These are phyloP conservation scores for Xestia xanthographa DNA, from an alignment of 2,888 invertebrate species.

Conservation along the genomic window DNA sequence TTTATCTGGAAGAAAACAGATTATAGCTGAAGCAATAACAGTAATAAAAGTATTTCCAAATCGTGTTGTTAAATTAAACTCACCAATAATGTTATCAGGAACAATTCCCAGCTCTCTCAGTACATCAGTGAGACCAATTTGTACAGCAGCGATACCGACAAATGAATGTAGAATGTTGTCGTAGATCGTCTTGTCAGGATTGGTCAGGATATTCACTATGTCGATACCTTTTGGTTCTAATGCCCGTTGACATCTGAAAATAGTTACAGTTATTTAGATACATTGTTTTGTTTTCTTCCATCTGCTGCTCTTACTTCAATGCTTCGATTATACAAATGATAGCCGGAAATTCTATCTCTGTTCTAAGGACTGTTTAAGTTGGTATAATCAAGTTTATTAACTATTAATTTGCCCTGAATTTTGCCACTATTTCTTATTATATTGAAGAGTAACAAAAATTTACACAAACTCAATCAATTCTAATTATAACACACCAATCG, in stretches of 20 bases:
- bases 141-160: slow-evolving; percentile 92
- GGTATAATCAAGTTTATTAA: no score
- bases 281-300: no score
- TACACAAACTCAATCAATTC: no score
- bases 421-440: no score
- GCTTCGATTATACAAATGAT: no score
- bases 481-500: no score
- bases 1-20: not conserved
- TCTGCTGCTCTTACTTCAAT: no score
- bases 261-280: no score
- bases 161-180: slow-evolving; percentile 93
- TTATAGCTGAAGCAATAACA: not conserved
- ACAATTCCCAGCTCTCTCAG: slow-evolving; percentile 90
- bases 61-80: slow-evolving; percentile 65
- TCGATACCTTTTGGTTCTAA: slow-evolving; percentile 91
- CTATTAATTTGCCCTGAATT: no score
- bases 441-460: no score
- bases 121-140: slow-evolving; percentile 92
- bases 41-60: not conserved
- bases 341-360: no score
- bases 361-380: no score
- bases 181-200: slow-evolving; percentile 90
- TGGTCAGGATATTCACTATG: slow-evolving; percentile 91
- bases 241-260: slow-evolving; percentile 85
- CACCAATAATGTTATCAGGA: slow-evolving; percentile 94